A percentile compares a stretch with the other conserved stretches of the same genome.
Conservation (phyloP, 2,113 vertebrate genomes). For the Apistogramma diplotaenia region DNA sequence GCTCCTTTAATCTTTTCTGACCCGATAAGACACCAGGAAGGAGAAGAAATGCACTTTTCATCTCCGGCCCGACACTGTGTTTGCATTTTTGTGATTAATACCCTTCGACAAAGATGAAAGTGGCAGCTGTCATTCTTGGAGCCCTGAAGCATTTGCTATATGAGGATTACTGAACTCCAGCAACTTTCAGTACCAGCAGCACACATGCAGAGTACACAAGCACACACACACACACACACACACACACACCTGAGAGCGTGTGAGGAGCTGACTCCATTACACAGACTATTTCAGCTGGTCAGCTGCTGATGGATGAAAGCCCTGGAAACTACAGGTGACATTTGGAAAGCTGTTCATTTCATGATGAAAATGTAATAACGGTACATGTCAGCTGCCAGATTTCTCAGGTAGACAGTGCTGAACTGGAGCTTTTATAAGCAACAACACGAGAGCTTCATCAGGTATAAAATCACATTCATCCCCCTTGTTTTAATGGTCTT, state of each 20-base stretch:
- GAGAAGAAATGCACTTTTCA: slow-evolving; percentile 13
- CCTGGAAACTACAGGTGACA: slow-evolving; percentile 61
- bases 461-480: slow-evolving; percentile 6
- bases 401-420: background rate
- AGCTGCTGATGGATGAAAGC: slow-evolving; percentile 39
- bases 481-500: background rate
- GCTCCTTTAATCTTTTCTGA: slow-evolving; percentile 35
- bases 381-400: slow-evolving; percentile 20
- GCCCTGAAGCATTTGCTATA: slow-evolving; percentile 23
- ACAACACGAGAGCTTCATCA: background rate
- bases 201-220: background rate
- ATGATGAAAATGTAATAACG: slow-evolving; percentile 46
- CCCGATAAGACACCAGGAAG: background rate
- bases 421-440: slow-evolving; percentile 8
- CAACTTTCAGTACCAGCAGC: slow-evolving; percentile 1
- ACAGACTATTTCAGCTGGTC: slow-evolving; percentile 26
- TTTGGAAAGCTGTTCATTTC: slow-evolving; percentile 60
- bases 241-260: slow-evolving; percentile 2
- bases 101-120: slow-evolving; percentile 60
- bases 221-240: background rate
- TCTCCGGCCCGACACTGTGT: slow-evolving; percentile 15
- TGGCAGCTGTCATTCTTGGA: slow-evolving; percentile 55
- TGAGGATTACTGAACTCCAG: slow-evolving; percentile 16
- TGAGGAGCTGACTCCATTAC: slow-evolving; percentile 32
- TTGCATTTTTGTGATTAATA: slow-evolving; percentile 41